Conservation (phyloP, 2,113 vertebrate species). For the Lycaon pictus region DNA sequence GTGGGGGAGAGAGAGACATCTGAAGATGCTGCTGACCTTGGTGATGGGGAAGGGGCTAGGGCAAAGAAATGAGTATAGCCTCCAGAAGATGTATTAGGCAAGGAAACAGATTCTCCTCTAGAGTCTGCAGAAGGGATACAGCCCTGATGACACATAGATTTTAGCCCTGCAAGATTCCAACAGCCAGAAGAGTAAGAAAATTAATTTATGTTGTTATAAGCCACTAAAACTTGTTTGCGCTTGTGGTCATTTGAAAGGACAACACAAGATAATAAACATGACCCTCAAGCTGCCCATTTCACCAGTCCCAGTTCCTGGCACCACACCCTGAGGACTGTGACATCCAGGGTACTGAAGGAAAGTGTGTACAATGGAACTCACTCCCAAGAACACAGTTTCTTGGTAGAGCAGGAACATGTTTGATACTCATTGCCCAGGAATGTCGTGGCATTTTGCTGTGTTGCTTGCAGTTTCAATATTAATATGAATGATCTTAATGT, state of each 20-base stretch:
- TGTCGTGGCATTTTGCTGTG: constrained; percentile 64
- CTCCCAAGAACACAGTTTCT: background rate
- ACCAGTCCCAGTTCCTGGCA: too few species aligned
- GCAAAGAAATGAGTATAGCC: background rate
- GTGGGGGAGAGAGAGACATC: background rate
- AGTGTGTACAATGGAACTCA: background rate
- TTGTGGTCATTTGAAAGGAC: background rate
- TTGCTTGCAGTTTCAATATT: constrained; percentile 72
- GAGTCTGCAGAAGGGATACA: background rate
- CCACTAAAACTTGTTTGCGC: background rate
- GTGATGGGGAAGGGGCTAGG: background rate
- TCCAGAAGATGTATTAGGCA: background rate
- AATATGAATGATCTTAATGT: constrained; percentile 52
- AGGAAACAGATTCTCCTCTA: background rate
- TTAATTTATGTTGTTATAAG: background rate
- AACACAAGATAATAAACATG: background rate
- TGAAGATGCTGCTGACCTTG: background rate
- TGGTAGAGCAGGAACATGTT: background rate
- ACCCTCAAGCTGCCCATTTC: background rate
- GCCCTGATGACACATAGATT: background rate
- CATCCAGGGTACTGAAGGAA: background rate
- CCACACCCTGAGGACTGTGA: too few species aligned
- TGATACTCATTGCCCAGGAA: constrained; percentile 60
- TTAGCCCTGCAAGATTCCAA: background rate
- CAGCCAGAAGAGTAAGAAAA: background rate